Conservation (phyloP, 2,888 invertebrate genomes). For the Calliphora vomitoria region DNA sequence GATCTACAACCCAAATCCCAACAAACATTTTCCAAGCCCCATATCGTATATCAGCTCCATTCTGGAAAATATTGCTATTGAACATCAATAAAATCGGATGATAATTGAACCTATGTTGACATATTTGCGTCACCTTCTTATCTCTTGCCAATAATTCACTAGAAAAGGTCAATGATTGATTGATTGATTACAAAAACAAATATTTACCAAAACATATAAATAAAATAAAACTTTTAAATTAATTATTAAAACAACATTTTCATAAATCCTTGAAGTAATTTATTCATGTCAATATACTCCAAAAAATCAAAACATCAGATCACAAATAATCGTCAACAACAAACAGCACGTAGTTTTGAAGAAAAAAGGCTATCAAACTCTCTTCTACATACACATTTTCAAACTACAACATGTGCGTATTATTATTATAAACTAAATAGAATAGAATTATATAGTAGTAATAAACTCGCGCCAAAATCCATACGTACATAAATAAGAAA, state of each 20-base stretch:
- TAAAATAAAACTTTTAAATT: slow-evolving; percentile 41
- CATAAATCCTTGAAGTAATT: slow-evolving; percentile 69
- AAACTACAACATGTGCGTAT: slow-evolving; percentile 42
- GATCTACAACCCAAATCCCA: too few relatives aligned
- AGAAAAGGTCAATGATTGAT: slow-evolving; percentile 49
- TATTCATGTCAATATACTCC: slow-evolving; percentile 62
- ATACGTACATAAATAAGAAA: slow-evolving; percentile 39
- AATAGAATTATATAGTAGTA: not conserved
- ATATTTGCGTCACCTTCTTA: not conserved
- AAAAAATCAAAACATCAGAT: slow-evolving; percentile 54
- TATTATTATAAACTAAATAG: not conserved
- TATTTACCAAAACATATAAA: slow-evolving; percentile 35
- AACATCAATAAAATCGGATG: too few relatives aligned
- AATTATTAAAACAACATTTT: slow-evolving; percentile 48
- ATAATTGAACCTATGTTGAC: too few relatives aligned
- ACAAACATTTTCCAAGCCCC: too few relatives aligned
- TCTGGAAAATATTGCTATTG: too few relatives aligned
- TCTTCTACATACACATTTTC: slow-evolving; percentile 16
- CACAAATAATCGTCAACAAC: not conserved
- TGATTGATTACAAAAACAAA: slow-evolving; percentile 50
- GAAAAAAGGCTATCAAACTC: slow-evolving; percentile 49
- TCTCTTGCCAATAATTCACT: not conserved
- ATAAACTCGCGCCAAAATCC: slow-evolving; percentile 56
- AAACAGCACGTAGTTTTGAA: slow-evolving; percentile 25
- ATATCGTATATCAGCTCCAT: too few relatives aligned